Conservation (phyloP, 2,888 invertebrate species). For the Macaria notata region DNA sequence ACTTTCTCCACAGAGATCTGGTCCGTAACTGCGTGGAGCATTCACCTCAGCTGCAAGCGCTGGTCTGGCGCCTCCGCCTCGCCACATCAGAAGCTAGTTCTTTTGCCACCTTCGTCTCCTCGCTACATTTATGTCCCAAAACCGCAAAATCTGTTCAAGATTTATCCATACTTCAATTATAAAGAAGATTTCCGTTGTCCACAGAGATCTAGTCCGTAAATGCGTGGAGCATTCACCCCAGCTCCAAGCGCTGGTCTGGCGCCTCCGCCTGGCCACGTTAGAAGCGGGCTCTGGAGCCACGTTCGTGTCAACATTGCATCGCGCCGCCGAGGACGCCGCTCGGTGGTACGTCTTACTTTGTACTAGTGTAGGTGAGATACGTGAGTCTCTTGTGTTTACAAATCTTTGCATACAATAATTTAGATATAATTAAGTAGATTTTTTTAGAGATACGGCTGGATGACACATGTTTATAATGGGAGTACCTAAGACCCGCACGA, state of each 20-base stretch:
- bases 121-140: constrained; percentile 40
- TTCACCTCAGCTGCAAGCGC: constrained; percentile 88
- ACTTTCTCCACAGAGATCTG: constrained; percentile 76
- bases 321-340: constrained; percentile 64
- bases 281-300: constrained; percentile 80
- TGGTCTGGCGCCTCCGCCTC: constrained; percentile 86
- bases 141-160: too few species aligned
- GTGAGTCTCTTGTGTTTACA: background rate
- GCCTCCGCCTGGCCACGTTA: constrained; percentile 86
- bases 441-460: too few species aligned
- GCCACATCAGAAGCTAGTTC: constrained; percentile 85
- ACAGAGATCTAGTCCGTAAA: constrained; percentile 86
- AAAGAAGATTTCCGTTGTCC: background rate
- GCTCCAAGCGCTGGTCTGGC: constrained; percentile 87
- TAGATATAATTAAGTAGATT: too few species aligned
- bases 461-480: too few species aligned
- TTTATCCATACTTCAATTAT: too few species aligned
- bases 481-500: too few species aligned
- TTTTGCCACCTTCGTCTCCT: constrained; percentile 66
- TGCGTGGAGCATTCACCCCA: constrained; percentile 91
- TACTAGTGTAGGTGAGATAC: constrained; percentile 2
- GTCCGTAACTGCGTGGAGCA: constrained; percentile 91
- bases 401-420: too few species aligned
- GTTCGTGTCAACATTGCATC: constrained; percentile 68
- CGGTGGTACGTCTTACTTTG: constrained; percentile 60